Base-by-base conservation (phyloP, 2,797 vertebrate genomes). In the Picus viridis region DNA sequence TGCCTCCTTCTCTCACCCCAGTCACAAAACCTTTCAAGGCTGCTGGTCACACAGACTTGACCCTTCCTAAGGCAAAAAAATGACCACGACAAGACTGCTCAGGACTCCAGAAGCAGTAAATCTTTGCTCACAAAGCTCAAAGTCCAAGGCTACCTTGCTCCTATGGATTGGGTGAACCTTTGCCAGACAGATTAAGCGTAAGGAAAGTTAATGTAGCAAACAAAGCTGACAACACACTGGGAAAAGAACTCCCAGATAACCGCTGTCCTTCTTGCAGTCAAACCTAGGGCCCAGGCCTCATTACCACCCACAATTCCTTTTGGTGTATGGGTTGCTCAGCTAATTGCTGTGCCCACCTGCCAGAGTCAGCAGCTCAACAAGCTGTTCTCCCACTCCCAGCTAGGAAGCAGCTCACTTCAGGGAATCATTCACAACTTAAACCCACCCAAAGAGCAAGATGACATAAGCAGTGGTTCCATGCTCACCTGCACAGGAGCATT, bases 401-500 rank as follows among this genome's bases (percentile, higher is more conserved):
- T 57, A 70, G 58, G 30, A 73, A 30, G 57, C 53, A 80, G 73
- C 30, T 79, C 30, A 56, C 49, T 19, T 9, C 63, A 29, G 65
- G 49, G 16, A 54, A 45, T 51, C 49, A 24, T 36, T 72, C 43
- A 72, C 10, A 49, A 13, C 47, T 5, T 29, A 81, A 81, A 93
- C 49, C 39, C 63, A 88, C 9, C 8, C 8, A 63, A 72, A 51
- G 81, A 75, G 62, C 62, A 84, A 36, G 18, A 63, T 7, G 30
- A 86, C n/a, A 54, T 34, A 61, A 67, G 61, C 49, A 77, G 68
- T 2, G 0, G 19, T 26, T 91, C 32, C 62, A 79, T 63, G 39
- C 88, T 97, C 83, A 99, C 99, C 98, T 98, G 98, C 30, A 98
- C 97, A 30, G 99, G 99, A 71, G 99, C 99, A 17, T 83, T 98